Evolutionary conservation across 2,888 invertebrate species (phyloP).

Genomic region (Noctuana brunneofusca): DNA sequence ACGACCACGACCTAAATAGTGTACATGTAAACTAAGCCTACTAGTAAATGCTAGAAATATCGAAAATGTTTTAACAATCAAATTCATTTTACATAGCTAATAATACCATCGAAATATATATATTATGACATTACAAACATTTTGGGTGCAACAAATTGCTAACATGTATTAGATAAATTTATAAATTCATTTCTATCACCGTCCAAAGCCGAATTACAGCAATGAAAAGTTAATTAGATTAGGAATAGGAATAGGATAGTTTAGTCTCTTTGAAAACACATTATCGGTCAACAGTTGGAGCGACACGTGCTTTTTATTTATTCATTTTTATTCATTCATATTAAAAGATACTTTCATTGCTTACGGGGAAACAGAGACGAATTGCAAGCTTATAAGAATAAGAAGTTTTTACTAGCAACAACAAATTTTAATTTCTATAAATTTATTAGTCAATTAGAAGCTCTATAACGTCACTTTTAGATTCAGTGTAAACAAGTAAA

Average conservation of each 20-base stretch:
- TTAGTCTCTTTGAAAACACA: too few relatives aligned
- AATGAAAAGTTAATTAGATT: neutral
- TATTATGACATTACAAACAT: constrained; percentile 11
- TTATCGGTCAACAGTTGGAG: too few relatives aligned
- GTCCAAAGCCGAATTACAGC: constrained; percentile 20
- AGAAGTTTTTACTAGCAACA: too few relatives aligned
- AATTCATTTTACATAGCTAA: constrained; percentile 14
- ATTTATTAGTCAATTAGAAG: too few relatives aligned
- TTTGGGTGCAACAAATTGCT: constrained; percentile 10
- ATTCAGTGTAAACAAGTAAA: too few relatives aligned
- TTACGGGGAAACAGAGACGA: too few relatives aligned
- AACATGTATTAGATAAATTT: constrained; percentile 21
- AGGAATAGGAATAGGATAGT: neutral
- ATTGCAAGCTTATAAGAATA: too few relatives aligned
- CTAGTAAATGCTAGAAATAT: constrained; percentile 25
- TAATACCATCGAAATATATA: constrained; percentile 10
- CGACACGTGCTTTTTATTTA: too few relatives aligned
- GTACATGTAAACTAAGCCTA: constrained; percentile 22
- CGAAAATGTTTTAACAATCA: constrained; percentile 10
- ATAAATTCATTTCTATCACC: constrained; percentile 21
- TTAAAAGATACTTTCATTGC: too few relatives aligned
- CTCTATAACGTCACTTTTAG: too few relatives aligned
- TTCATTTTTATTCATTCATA: too few relatives aligned
- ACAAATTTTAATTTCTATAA: too few relatives aligned
- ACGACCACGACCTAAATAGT: constrained; percentile 16